Percentiles rank a stretch among this genome's conserved stretches.
These are phyloP conservation scores for Sakesphorus luctuosus DNA, from an alignment of 2,113 vertebrate species.

Conservation along the genomic window DNA sequence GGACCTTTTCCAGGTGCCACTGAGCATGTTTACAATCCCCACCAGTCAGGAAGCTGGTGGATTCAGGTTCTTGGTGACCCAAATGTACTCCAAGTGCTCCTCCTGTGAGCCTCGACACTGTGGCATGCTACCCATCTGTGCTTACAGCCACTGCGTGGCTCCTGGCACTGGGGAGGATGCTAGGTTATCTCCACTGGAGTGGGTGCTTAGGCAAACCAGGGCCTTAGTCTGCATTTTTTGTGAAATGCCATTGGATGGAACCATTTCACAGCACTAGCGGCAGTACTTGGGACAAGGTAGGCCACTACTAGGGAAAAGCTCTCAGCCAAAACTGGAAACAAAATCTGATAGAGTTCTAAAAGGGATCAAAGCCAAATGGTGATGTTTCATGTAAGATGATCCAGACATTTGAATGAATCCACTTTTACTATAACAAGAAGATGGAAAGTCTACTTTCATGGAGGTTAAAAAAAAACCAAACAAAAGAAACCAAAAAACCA, in stretches of 20 bases:
- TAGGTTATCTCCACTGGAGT: not conserved
- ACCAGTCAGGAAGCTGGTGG: not conserved
- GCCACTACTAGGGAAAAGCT: not conserved
- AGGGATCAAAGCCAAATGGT: not conserved
- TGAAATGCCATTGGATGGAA: not conserved
- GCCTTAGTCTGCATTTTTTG: not conserved
- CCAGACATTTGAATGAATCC: not conserved
- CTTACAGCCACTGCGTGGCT: fast-evolving
- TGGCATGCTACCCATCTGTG: fast-evolving
- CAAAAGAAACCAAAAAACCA: not conserved
- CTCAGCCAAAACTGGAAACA: not conserved
- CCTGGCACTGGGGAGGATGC: not conserved
- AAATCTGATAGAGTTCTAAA: not conserved
- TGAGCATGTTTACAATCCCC: not conserved
- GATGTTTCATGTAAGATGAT: not conserved
- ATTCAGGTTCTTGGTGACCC: not conserved
- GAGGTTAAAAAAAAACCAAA: not conserved
- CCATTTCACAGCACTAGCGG: not conserved
- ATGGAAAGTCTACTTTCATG: not conserved
- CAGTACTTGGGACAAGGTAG: not conserved
- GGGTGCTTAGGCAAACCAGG: not conserved
- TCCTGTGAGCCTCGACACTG: fast-evolving
- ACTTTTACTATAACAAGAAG: not conserved
- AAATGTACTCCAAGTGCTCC: not conserved
- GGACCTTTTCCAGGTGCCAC: not conserved